Percentiles rank a stretch among this genome's conserved stretches.
Evolutionary conservation across 2,113 vertebrate species (phyloP).

Genomic region (Psammodynastes pulverulentus): DNA sequence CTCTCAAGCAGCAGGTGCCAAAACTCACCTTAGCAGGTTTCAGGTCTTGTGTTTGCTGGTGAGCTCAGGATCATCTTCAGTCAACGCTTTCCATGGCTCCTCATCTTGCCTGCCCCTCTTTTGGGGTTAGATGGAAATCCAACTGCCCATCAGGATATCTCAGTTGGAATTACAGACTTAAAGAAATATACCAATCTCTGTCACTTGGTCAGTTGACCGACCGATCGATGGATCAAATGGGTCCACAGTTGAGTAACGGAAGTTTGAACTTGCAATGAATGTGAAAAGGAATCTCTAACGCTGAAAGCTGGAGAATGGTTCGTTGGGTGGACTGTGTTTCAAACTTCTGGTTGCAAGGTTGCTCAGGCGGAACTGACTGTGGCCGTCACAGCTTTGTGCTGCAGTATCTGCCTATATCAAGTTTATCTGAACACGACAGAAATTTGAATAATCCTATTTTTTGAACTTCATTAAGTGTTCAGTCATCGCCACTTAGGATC

Average conservation of each 20-base stretch:
- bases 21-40: slow-evolving; percentile 45
- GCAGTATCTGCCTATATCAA: not conserved
- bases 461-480: not conserved
- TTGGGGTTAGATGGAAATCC: not conserved
- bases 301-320: not conserved
- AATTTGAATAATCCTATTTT: not conserved
- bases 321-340: not conserved
- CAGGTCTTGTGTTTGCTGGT: not conserved
- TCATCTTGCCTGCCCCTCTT: not conserved
- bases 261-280: not conserved
- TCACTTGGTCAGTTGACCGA: not conserved
- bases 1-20: slow-evolving; percentile 17
- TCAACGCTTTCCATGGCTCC: not conserved
- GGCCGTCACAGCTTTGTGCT: not conserved
- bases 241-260: not conserved
- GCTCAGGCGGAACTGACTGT: not conserved
- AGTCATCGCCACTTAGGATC: not conserved
- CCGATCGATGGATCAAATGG: not conserved
- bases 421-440: not conserved
- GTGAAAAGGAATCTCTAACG: not conserved
- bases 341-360: not conserved
- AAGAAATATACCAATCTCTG: not conserved
- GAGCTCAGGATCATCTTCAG: not conserved
- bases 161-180: not conserved
- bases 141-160: not conserved